Percentiles rank a stretch among this genome's conserved stretches.
Evolutionary conservation across 2,888 invertebrate genomes (phyloP).

Genomic region (Drosophila neotestacea): DNA sequence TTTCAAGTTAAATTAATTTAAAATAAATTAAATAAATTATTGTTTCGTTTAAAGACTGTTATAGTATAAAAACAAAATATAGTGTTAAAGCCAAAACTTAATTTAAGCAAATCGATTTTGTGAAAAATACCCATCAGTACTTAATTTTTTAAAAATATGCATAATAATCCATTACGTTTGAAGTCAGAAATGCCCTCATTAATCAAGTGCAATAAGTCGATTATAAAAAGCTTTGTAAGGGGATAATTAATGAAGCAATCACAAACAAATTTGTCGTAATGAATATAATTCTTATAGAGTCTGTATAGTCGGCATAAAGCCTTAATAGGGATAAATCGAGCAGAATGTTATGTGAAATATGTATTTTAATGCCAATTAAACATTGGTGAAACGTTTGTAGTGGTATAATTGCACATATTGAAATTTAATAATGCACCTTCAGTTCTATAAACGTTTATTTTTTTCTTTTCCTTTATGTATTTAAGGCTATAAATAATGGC

Average conservation of each 20-base stretch:
- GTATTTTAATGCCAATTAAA: slow-evolving; percentile 8
- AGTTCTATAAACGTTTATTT: slow-evolving; percentile 11
- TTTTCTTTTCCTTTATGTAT: slow-evolving; percentile 34
- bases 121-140: too few species aligned
- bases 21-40: too few species aligned
- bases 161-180: too few species aligned
- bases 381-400: slow-evolving; percentile 5
- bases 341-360: slow-evolving; percentile 3
- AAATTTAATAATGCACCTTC: slow-evolving; percentile 51
- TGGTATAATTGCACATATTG: slow-evolving; percentile 33
- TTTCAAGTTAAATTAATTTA: too few species aligned
- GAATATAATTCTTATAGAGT: not conserved
- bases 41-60: too few species aligned
- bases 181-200: not conserved
- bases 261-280: not conserved
- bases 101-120: too few species aligned
- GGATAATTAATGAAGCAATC: not conserved
- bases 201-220: not conserved
- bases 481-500: slow-evolving; percentile 65
- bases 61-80: too few species aligned
- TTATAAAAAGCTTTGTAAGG: not conserved
- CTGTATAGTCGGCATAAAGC: not conserved
- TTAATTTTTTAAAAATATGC: too few species aligned
- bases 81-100: too few species aligned
- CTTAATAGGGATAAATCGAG: not conserved